Conservation (phyloP, 2,888 invertebrate species). For the Ophion obscuratus region DNA sequence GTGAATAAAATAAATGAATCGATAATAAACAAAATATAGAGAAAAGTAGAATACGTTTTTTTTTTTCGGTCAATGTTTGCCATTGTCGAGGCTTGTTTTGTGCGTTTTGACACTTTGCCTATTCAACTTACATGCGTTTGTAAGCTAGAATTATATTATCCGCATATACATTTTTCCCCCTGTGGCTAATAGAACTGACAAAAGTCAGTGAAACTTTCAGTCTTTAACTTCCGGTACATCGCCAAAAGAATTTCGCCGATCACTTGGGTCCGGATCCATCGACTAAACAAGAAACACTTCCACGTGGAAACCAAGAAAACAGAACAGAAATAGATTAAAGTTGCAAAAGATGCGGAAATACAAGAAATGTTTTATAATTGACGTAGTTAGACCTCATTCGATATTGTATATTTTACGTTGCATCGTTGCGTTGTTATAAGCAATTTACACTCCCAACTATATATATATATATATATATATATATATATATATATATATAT, state of each 20-base stretch:
- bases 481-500: background rate
- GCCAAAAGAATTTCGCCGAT: constrained; percentile 30
- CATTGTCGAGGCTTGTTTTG: too few species aligned
- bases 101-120: too few species aligned
- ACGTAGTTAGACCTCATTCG: constrained; percentile 63
- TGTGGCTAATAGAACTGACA: constrained; percentile 17
- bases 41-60: too few species aligned
- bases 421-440: constrained; percentile 65
- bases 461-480: background rate
- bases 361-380: constrained; percentile 57
- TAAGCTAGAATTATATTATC: constrained; percentile 9
- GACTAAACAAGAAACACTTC: constrained; percentile 23
- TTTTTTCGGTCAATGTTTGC: too few species aligned
- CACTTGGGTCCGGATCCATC: constrained; percentile 25
- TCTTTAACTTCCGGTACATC: constrained; percentile 57
- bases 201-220: constrained; percentile 42
- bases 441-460: constrained; percentile 58
- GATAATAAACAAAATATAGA: too few species aligned
- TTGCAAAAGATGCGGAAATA: constrained; percentile 1
- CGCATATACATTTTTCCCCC: constrained; percentile 6
- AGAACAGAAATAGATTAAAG: constrained; percentile 1
- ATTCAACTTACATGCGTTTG: too few species aligned
- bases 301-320: constrained; percentile 1
- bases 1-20: too few species aligned
- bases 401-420: constrained; percentile 67